Evolutionary conservation across 2,888 invertebrate species (phyloP).

Genomic region (Mesorhabditis sp.): DNA sequence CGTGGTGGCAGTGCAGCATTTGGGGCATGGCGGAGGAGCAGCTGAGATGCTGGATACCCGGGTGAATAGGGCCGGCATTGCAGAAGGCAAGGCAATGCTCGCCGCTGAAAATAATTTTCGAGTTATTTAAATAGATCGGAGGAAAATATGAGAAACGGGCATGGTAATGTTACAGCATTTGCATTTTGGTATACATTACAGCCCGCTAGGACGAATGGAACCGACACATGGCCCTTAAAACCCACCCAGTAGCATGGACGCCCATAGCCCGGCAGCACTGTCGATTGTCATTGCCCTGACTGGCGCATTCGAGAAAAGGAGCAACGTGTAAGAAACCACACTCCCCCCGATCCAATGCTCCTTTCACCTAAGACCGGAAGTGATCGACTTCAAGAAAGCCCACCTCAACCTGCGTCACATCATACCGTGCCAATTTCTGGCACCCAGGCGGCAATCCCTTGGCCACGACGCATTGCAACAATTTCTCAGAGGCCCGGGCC

Average conservation of each 20-base stretch:
- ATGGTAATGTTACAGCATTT: too few species aligned
- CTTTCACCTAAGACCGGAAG: constrained; percentile 32
- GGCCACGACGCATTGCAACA: constrained; percentile 42
- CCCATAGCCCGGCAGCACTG: constrained; percentile 46
- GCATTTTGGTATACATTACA: neutral
- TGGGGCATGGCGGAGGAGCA: constrained; percentile 50
- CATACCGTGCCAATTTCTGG: constrained; percentile 49
- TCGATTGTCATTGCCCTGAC: constrained; percentile 47
- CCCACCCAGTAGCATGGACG: constrained; percentile 42
- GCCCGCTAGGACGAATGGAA: neutral
- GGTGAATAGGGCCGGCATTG: constrained; percentile 40
- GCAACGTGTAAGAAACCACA: constrained; percentile 53
- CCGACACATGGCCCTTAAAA: neutral
- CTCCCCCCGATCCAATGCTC: constrained; percentile 49
- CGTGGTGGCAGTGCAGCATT: constrained; percentile 52
- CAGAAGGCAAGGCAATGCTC: constrained; percentile 55
- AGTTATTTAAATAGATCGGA: too few species aligned
- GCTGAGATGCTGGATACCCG: constrained; percentile 51
- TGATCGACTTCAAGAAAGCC: neutral
- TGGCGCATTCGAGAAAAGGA: constrained; percentile 53
- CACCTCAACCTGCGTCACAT: constrained; percentile 51
- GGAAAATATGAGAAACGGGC: too few species aligned
- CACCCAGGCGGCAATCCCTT: constrained; percentile 51
- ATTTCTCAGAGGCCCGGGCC: constrained; percentile 8
- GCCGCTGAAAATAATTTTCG: constrained; percentile 32